A percentile compares a stretch with the other conserved stretches of the same genome.
These are phyloP conservation scores for Camponotus floridanus DNA, from an alignment of 1,140 invertebrate genomes.

Conservation along the genomic window DNA sequence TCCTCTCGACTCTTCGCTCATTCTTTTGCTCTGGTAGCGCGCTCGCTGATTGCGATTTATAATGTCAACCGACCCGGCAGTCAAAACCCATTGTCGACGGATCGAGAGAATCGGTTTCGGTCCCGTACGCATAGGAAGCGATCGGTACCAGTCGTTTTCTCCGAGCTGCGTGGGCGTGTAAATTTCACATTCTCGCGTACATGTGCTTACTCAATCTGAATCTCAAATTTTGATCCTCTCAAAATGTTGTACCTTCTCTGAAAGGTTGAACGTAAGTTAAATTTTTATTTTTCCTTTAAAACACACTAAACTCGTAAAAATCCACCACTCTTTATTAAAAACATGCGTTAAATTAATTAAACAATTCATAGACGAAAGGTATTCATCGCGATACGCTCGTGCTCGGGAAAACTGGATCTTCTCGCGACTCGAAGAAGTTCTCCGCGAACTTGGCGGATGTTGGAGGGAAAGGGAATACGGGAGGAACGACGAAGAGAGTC, in stretches of 20 bases:
- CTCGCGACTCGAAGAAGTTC: slow-evolving; percentile 31
- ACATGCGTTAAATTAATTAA: slow-evolving; percentile 1
- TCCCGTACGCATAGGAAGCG: slow-evolving; percentile 39
- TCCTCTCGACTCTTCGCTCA: slow-evolving; percentile 30
- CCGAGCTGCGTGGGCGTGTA: slow-evolving; percentile 33
- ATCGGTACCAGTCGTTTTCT: slow-evolving; percentile 26
- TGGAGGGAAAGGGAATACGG: slow-evolving; percentile 18
- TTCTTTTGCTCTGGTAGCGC: slow-evolving; percentile 57
- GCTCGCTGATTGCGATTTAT: slow-evolving; percentile 81
- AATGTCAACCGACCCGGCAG: slow-evolving; percentile 70
- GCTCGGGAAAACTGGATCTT: slow-evolving; percentile 73
- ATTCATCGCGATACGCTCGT: slow-evolving; percentile 6
- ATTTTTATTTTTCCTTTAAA: neutral
- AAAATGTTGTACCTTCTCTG: neutral
- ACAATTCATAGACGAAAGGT: slow-evolving; percentile 17
- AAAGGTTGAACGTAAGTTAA: neutral
- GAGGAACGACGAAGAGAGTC: slow-evolving; percentile 20
- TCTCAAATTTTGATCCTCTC: slow-evolving; percentile 5
- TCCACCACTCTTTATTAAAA: neutral
- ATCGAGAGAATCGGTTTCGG: slow-evolving; percentile 67
- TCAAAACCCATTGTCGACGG: slow-evolving; percentile 70
- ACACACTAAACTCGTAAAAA: neutral
- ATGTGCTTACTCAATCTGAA: neutral
- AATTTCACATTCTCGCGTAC: slow-evolving; percentile 46
- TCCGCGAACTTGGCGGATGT: neutral